phyloP scores from a whole-genome alignment of 1,140 invertebrate genomes.

The Probaryconus sp. region DNA sequence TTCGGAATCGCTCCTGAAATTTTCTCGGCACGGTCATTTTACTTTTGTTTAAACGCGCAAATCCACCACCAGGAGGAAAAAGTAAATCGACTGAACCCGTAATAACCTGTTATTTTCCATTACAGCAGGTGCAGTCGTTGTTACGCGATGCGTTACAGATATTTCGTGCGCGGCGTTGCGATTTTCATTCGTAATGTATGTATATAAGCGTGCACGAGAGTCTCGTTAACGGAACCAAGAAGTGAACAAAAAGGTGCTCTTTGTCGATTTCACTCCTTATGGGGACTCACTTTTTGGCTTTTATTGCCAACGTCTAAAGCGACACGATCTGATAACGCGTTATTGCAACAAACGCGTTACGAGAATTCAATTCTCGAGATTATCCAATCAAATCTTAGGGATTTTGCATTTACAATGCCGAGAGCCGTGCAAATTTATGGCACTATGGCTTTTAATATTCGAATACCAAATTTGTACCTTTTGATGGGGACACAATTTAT shows the following conservation, averaged over 20 bases:
- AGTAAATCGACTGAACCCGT: constrained; percentile 40
- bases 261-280: constrained; percentile 61
- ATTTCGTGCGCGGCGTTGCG: constrained; percentile 56
- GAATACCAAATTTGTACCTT: too few relatives aligned
- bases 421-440: background rate
- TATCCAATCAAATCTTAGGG: constrained; percentile 24
- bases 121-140: constrained; percentile 51
- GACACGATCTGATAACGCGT: constrained; percentile 42
- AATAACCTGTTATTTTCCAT: constrained; percentile 61
- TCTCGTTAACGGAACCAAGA: constrained; percentile 59
- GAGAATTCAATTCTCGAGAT: constrained; percentile 36
- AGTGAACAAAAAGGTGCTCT: constrained; percentile 54
- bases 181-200: constrained; percentile 58
- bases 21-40: too few relatives aligned
- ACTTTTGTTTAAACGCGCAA: constrained; percentile 28
- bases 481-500: too few relatives aligned
- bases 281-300: constrained; percentile 57
- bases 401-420: constrained; percentile 3
- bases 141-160: constrained; percentile 62
- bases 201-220: constrained; percentile 46
- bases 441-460: too few relatives aligned
- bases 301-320: constrained; percentile 47
- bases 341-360: constrained; percentile 42
- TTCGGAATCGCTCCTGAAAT: too few relatives aligned
- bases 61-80: constrained; percentile 37